Base-by-base conservation (phyloP, 30 jellyfish, hydroid and myxozoan species). In the Hydra vulgaris region DNA sequence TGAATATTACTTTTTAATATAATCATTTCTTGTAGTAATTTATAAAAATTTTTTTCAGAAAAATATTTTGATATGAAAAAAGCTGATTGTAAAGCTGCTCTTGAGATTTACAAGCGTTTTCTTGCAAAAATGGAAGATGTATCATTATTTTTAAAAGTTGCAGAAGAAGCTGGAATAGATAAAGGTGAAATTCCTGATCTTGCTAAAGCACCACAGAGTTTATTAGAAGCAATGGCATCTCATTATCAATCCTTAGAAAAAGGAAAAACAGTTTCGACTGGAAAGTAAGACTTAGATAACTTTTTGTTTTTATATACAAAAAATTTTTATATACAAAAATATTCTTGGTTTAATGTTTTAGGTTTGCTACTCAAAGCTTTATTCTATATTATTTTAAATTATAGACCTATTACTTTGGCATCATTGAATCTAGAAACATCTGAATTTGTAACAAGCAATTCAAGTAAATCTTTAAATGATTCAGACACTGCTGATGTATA, bases 91-190 rank as follows among this genome's bases (percentile, higher is more conserved):
- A 91, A 81, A 83, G 83, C 76, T 1, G 94, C 95, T 4, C 71
- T 91, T 82, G 98, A 91, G 66, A 76, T 91, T 40, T 91, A 91
- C 87, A 91, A 91, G 66, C 87, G 84, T 79, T 91, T 91, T 74
- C 87, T 91, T 17, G 85, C 94, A 74, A 66, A 96, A 76, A 91
- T 91, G 98, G 98, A 91, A 70, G 78, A 92, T 27, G 98, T 91
- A 17, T 91, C 98, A n/a, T 89, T 84, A 26, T 86, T 91, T 71
- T 83, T 91, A 66, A 86, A 83, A 74, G 79, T 78, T 69, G 98
- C 98, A 7, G 98, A 91, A 67, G 98, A 91, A 66, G 98, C 92
- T n/a, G 98, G 98, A 24, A 91, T 91, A 67, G 95, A 91, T 77
- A 82, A 78, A 71, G 96, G 96, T 74, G 98, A 91, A 74, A 91